Evolutionary conservation across 2,888 invertebrate genomes (phyloP).

Genomic region (Antheraea assamensis): DNA sequence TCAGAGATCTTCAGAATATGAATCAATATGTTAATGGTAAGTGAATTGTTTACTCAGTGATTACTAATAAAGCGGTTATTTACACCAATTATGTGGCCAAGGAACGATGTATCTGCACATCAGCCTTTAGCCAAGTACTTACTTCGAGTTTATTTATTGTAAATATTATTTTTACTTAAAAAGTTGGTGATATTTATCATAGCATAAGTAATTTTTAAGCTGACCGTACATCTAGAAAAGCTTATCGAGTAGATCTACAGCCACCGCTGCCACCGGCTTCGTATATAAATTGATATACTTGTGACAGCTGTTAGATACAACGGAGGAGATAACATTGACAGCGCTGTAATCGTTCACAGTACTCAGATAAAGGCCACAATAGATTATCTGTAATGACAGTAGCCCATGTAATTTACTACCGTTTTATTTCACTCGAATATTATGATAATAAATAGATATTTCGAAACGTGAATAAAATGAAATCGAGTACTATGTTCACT

Average conservation of each 20-base stretch:
- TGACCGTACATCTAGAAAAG: background rate
- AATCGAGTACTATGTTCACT: background rate
- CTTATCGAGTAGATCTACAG: slow-evolving; percentile 1
- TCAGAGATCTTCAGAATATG: no score
- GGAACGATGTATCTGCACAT: no score
- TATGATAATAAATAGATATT: background rate
- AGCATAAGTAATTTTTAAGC: background rate
- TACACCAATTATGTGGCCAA: no score
- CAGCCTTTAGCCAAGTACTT: no score
- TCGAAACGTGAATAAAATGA: background rate
- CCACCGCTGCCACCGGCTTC: background rate
- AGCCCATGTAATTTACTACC: background rate
- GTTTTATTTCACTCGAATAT: background rate
- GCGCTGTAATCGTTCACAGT: slow-evolving; percentile 7
- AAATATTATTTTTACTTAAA: no score
- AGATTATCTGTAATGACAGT: slow-evolving; percentile 6
- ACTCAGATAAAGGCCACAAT: background rate
- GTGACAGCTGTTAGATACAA: slow-evolving; percentile 5
- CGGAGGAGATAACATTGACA: slow-evolving; percentile 1
- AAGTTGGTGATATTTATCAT: background rate
- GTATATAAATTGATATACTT: slow-evolving; percentile 9
- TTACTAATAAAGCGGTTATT: no score
- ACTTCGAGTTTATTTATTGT: background rate
- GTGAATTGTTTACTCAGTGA: no score
- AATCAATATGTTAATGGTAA: no score